These are phyloP conservation scores for Ceratina australensis DNA, from an alignment of 1,140 invertebrate genomes.

Conservation along the genomic window DNA sequence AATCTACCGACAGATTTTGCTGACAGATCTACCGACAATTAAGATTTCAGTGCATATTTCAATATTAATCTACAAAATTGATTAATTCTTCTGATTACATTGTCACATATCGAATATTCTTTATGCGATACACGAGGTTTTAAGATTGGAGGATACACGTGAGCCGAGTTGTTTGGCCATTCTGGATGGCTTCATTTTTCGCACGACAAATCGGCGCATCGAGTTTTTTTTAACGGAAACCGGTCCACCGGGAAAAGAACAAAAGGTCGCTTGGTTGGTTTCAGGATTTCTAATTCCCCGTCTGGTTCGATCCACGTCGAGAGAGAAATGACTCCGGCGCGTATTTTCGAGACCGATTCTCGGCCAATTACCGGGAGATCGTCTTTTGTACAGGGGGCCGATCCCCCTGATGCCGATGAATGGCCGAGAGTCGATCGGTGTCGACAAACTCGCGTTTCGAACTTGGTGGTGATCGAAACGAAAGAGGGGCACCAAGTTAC, in stretches of 20 bases:
- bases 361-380: slow-evolving; percentile 34
- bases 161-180: not conserved
- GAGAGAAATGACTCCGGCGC: slow-evolving; percentile 48
- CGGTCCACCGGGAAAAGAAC: slow-evolving; percentile 35
- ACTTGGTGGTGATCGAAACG: not conserved
- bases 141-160: too few species aligned
- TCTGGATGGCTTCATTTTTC: not conserved
- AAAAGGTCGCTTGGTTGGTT: slow-evolving; percentile 29
- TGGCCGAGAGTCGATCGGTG: slow-evolving; percentile 7
- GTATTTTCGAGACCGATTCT: slow-evolving; percentile 36
- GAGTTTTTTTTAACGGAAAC: slow-evolving; percentile 45
- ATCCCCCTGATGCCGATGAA: slow-evolving; percentile 36
- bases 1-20: too few species aligned
- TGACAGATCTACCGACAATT: too few species aligned
- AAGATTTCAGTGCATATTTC: too few species aligned
- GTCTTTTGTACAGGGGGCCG: slow-evolving; percentile 20
- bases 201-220: slow-evolving; percentile 23
- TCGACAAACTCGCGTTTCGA: slow-evolving; percentile 17
- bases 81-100: too few species aligned
- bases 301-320: slow-evolving; percentile 41
- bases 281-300: slow-evolving; percentile 54
- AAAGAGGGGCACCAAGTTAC: not conserved
- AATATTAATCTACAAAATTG: too few species aligned
- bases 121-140: too few species aligned
- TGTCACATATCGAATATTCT: too few species aligned